Base-by-base conservation (phyloP, 2,797 vertebrate species). In the Arnoldichthys spilopterus region DNA sequence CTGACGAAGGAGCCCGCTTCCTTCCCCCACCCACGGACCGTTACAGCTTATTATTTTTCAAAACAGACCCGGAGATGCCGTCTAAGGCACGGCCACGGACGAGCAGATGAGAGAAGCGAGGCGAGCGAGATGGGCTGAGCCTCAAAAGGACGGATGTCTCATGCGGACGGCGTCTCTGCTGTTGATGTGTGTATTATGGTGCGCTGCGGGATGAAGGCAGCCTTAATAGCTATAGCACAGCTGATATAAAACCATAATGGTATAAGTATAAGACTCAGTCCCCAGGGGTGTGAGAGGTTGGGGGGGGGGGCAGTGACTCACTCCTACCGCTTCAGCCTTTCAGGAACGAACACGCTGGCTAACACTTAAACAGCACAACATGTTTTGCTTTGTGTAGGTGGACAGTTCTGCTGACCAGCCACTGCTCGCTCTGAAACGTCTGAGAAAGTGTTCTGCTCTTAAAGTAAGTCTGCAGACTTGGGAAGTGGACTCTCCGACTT, bases 341-440 rank as follows among this genome's bases (percentile, higher is more conserved):
- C 26, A 68, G 67, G 40, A 73, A 47, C 26, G 45, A 40, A 26
- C 15, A 13, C 58, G 32, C 22, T 28, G 32, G 45, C 68, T 47
- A 74, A 34, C 70, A 61, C n/a, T 70, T 22, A 76, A 30, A 69
- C 43, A 56, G 32, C 30, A 72, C 32, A 54, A 34, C 53, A 62
- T 51, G 49, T 40, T 73, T 79, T 53, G 45, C 67, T 78, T 32
- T 79, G 79, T 83, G 84, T 85, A 64, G 83, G 81, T 72, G 73
- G 78, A 51, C 32, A 72, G 62, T 77, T 63, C n/a, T 61, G 72
- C 78, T 80, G 77, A 82, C 78, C 64, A 26, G 59, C 37, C 43
- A 9, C 49, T 59, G 40, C 6, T n/a, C n/a, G 30, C 43, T 43
- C 7, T 15, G 37, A 66, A 56, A 61, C 6, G 66, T 79, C 73